Conservation (phyloP, 1,140 invertebrate genomes). For the Meteorus sp. region DNA sequence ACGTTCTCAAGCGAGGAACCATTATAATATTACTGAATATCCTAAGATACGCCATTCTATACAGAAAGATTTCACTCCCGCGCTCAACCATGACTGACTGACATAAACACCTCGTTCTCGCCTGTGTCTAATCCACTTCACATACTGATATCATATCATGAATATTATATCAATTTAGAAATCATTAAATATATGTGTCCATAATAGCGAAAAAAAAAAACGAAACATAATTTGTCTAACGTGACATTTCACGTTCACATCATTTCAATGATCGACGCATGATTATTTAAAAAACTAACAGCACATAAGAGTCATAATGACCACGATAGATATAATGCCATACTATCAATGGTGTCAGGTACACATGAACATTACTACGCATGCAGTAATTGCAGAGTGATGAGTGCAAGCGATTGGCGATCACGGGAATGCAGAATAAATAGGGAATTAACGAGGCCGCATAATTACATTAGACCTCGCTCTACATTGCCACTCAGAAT, state of each 20-base stretch:
- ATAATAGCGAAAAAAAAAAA: background rate
- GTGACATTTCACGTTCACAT: background rate
- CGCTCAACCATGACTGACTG: background rate
- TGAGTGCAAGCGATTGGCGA: background rate
- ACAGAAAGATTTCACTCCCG: slow-evolving; percentile 1
- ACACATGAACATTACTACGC: background rate
- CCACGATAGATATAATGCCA: background rate
- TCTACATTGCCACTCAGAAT: too few relatives aligned
- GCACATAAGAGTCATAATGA: slow-evolving; percentile 1
- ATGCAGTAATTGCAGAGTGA: background rate
- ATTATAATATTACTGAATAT: slow-evolving; percentile 11
- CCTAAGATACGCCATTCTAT: slow-evolving; percentile 1
- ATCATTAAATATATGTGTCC: too few relatives aligned
- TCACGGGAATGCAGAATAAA: background rate
- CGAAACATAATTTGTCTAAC: background rate
- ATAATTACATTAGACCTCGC: background rate
- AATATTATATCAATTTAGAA: slow-evolving; percentile 1
- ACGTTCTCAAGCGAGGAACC: slow-evolving; percentile 6
- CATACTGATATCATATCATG: background rate
- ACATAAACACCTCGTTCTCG: slow-evolving; percentile 1
- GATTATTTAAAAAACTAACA: slow-evolving; percentile 14
- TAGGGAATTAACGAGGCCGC: background rate
- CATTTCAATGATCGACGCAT: background rate
- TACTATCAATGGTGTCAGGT: slow-evolving; percentile 4
- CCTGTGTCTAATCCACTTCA: too few relatives aligned